Evolutionary conservation across 2,113 vertebrate species (phyloP), one percentile per base, ranked within the genome.

Genomic region (Spermophilus dauricus): DNA sequence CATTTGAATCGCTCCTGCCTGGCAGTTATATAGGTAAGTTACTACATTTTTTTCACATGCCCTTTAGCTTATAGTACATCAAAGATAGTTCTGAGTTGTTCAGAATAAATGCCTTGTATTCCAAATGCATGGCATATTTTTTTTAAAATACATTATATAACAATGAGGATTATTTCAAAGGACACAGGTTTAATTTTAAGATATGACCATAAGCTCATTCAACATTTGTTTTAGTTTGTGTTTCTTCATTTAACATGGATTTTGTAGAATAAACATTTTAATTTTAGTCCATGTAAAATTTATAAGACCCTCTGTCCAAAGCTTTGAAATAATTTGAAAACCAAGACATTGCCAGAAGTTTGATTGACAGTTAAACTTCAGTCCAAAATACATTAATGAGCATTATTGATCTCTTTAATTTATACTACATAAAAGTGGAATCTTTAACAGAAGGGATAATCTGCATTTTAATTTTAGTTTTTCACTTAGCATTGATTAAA

Each of bases 41-140:
- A 58, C 42, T 56, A 63, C 28, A 78, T 86, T 45, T 93, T 87
- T 89, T 87, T 77, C 22, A 24, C 24, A 32, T 93, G 78, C 61
- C 87, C 95, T 94, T 94, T 97, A 96, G 82, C 88, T 91, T 85
- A 86, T 92, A 96, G 95, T 85, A 95, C 93, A 89, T 95, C 91
- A 97, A 97, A 97, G 89, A 86, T 17, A 93, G 32, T 76, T 86
- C 37, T 70, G 86, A 95, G 45, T 10, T 70, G n/a, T 58, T 95
- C 45, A 67, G 67, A 86, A 87, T 67, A 96, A 70, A 90, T 95
- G 24, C n/a, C 18, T 72, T 45, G 72, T 28, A 76, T 82, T 81
- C 39, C 87, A 30, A 86, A 84, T n/a, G 12, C n/a, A 28, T 37
- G 53, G 2, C 11, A 13, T 24, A 12, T 91, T 91, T 48, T 94